phyloP scores from a whole-genome alignment of 2,797 vertebrate species.

The Pogonophryne albipinna region DNA sequence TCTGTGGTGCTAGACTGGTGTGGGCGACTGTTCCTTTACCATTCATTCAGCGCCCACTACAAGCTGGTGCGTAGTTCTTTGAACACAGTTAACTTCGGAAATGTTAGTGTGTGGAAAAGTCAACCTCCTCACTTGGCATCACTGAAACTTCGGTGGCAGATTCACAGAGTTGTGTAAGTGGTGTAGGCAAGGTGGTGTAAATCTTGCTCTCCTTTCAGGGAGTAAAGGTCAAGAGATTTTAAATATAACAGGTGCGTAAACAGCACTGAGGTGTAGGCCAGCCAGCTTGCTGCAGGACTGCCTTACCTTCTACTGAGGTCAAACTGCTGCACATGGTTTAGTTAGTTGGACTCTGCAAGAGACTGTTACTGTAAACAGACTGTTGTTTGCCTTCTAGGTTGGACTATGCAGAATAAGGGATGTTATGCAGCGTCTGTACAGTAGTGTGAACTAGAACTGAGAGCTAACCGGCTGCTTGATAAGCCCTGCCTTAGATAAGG shows the following conservation, averaged over 20 bases:
- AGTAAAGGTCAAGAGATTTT: slow-evolving; percentile 65
- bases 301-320: slow-evolving; percentile 54
- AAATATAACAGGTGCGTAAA: slow-evolving; percentile 64
- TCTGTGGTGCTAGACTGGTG: slow-evolving; percentile 82
- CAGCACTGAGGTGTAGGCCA: slow-evolving; percentile 50
- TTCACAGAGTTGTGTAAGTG: slow-evolving; percentile 33
- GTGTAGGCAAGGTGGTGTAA: slow-evolving; percentile 37
- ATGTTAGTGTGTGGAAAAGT: slow-evolving; percentile 34
- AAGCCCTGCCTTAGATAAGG: slow-evolving; percentile 63
- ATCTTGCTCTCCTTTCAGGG: slow-evolving; percentile 28
- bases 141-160: slow-evolving; percentile 57
- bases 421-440: slow-evolving; percentile 22
- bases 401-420: slow-evolving; percentile 73
- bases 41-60: slow-evolving; percentile 66
- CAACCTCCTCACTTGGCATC: slow-evolving; percentile 31
- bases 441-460: slow-evolving; percentile 39
- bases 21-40: slow-evolving; percentile 76
- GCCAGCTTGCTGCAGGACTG: slow-evolving; percentile 40
- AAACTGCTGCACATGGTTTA: slow-evolving; percentile 53
- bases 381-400: slow-evolving; percentile 74
- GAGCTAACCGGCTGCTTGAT: slow-evolving; percentile 48
- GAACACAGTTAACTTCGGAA: slow-evolving; percentile 45
- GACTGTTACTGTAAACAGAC: slow-evolving; percentile 74
- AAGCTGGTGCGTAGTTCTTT: slow-evolving; percentile 59
- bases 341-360: slow-evolving; percentile 34